These are phyloP conservation scores for Drosophila sp. DNA, from an alignment of 1,140 invertebrate species.

Conservation along the genomic window DNA sequence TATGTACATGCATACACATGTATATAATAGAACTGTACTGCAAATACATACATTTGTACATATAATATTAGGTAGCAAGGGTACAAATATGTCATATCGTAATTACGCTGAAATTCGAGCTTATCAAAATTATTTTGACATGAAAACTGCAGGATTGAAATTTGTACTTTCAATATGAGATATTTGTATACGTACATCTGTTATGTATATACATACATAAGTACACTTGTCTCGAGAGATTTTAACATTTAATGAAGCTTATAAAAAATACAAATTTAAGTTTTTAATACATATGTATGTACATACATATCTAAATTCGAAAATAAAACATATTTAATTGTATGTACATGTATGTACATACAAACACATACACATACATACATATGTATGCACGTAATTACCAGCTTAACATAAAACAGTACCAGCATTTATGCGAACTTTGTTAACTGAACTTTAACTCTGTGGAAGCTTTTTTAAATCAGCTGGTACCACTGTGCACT, in stretches of 20 bases:
- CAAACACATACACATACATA: slow-evolving; percentile 7
- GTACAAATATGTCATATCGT: slow-evolving; percentile 8
- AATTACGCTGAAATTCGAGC: slow-evolving; percentile 19
- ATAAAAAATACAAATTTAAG: no score
- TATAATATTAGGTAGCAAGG: slow-evolving; percentile 1
- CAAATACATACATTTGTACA: slow-evolving; percentile 8
- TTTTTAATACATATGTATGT: no score
- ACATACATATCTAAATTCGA: no score
- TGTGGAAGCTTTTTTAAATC: background rate
- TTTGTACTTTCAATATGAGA: no score
- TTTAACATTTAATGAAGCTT: no score
- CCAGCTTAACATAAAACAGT: background rate
- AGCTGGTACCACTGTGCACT: slow-evolving; percentile 46
- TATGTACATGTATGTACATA: slow-evolving; percentile 11
- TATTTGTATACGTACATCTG: no score
- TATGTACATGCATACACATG: background rate
- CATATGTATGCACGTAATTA: background rate
- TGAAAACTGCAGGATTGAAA: no score
- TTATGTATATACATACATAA: no score
- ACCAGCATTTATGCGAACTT: background rate
- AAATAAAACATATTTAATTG: no score
- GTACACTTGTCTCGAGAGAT: no score
- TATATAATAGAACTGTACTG: background rate
- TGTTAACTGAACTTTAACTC: background rate
- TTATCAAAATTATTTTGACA: slow-evolving; percentile 12